Conservation (phyloP, 2,888 invertebrate genomes). For the Druceiella hillmani region DNA sequence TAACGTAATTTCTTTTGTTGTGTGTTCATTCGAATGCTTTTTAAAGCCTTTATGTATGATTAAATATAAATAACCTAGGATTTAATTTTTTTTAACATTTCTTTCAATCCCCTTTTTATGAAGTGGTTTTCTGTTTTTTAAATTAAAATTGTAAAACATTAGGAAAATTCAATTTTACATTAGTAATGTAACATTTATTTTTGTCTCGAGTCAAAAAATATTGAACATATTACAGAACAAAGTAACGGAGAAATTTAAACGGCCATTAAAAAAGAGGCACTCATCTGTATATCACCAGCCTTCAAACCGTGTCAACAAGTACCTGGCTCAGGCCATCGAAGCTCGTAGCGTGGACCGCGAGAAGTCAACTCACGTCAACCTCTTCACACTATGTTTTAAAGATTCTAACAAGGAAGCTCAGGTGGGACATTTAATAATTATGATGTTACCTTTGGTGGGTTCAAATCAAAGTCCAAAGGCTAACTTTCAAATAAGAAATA, state of each 20-base stretch:
- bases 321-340: conserved; percentile 85
- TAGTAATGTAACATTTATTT: too few species aligned
- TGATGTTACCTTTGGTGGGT: neutral
- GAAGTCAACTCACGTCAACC: conserved; percentile 83
- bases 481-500: neutral
- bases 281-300: conserved; percentile 85
- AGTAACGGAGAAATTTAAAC: conserved; percentile 82
- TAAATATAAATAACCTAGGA: too few species aligned
- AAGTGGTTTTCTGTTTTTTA: too few species aligned
- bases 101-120: too few species aligned
- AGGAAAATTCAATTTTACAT: too few species aligned
- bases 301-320: conserved; percentile 87
- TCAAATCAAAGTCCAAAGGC: neutral
- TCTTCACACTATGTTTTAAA: conserved; percentile 80
- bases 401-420: conserved; percentile 78
- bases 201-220: too few species aligned
- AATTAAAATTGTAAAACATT: too few species aligned
- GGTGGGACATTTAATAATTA: conserved; percentile 39
- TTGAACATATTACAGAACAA: conserved; percentile 73
- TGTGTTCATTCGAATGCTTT: too few species aligned
- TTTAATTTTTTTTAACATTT: too few species aligned
- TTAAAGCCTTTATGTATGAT: too few species aligned
- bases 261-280: conserved; percentile 83
- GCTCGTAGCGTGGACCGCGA: conserved; percentile 86
- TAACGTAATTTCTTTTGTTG: too few species aligned